Evolutionary conservation across 2,888 invertebrate species (phyloP), one percentile per base, ranked within the genome.

Genomic region (Brenthis hecate): DNA sequence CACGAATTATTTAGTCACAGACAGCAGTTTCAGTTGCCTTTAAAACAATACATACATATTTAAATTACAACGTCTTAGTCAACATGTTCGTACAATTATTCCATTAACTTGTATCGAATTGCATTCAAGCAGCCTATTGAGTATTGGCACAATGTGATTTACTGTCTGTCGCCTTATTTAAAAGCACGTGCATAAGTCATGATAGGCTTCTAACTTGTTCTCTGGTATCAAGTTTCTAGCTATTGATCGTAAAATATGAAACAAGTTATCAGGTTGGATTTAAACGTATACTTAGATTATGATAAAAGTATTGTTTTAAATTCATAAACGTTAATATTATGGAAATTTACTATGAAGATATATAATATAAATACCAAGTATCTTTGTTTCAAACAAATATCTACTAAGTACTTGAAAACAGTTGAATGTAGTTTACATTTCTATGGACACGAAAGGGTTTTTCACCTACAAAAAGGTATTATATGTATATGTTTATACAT

Each of bases 121-220:
- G 66, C 69, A 65, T 64, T 68, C 71, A 58, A 69, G 63, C 55
- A 66, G 28, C 50, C 43, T 62, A 62, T 62, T 62, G 62, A 54
- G 67, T 77, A 77, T 78, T 75, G 77, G 75, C 75, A 75, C 76
- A 74, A 79, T 79, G 72, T 79, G 77, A 80, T 79, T 78, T 78
- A 77, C 74, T 72, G 73, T 76, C 74, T 72, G 73, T 76, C 50
- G 56, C 54, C 54, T 66, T 65, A 71, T 65, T 68, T 19, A 56
- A 50, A 68, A 50, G 65, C 80, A 82, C 80, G 81, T 81, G 79
- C 74, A 76, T 51, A 57, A 58, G 56, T 65, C 75, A 71, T 74
- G 74, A 73, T 57, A 36, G 56, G 53, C 13, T 56, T 54, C 50
- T 57, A 16, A 62, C 57, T 68, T 48, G 51, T 66, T 66, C 47